Evolutionary conservation across 1,140 invertebrate species (phyloP), one percentile per base, ranked within the genome.

Genomic region (Orchestia grillus): DNA sequence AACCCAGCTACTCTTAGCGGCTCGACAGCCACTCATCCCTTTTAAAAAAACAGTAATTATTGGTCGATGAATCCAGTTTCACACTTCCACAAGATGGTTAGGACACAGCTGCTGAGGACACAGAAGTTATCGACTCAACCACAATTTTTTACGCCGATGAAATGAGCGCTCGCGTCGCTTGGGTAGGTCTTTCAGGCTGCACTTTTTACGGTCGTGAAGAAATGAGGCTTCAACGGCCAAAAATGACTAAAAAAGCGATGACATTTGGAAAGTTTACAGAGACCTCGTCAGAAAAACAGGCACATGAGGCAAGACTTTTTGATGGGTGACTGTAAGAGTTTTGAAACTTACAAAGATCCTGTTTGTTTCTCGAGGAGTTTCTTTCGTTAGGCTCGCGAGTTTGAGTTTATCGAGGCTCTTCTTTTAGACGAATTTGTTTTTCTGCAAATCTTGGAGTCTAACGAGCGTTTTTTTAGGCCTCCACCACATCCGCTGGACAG

Each of bases 261-360:
- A 92, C 90, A 92, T 92, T 92, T 92, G 16, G 43, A 92, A 44
- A 92, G 90, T 92, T 92, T 92, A 92, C 43, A 92, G 42, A 92
- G 90, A 28, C 41, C 90, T 44, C 36, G 16, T 92, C 90, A 92
- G 90, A 19, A 92, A 92, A 92, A 92, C 90, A 43, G 41, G 90
- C 90, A 92, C 90, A 92, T 92, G 90, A 92, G 90, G 23, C 90
- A 92, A 40, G 43, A 43, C 87, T 92, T 92, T 92, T 92, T 92
- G 90, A 92, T 92, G 90, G 90, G 41, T 92, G 44, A 28, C 43
- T 42, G 41, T 44, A 44, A 42, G 44, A 44, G 41, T 92, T 92
- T 43, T 44, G 47, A 44, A 92, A 92, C 90, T 92, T 92, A 6
- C 36, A 92, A 92, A 92, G 90, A 92, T 92, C 90, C 90, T 92